Evolutionary conservation across 2,888 invertebrate genomes (phyloP).

Genomic region (Phania funesta): DNA sequence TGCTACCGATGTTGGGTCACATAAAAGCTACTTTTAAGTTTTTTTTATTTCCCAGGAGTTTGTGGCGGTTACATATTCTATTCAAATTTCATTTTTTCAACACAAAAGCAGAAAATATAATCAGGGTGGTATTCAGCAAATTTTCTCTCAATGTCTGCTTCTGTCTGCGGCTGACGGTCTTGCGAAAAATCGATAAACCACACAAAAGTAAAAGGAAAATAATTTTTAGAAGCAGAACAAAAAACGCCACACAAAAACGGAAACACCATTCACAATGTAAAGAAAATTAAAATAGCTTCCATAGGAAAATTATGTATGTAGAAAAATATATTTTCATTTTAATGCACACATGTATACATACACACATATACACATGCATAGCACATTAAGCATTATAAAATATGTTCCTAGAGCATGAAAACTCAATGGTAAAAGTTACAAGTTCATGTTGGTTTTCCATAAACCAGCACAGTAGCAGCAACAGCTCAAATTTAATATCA

Average conservation of each 20-base stretch:
- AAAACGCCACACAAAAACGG: slow-evolving; percentile 35
- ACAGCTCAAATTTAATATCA: slow-evolving; percentile 31
- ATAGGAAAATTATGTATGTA: slow-evolving; percentile 33
- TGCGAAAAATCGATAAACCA: slow-evolving; percentile 51
- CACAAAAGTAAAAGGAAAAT: slow-evolving; percentile 31
- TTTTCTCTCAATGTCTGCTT: slow-evolving; percentile 7
- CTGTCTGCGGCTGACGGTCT: background rate
- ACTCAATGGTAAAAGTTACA: slow-evolving; percentile 59
- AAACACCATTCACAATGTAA: slow-evolving; percentile 36
- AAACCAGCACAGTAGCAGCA: background rate
- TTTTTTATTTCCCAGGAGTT: background rate
- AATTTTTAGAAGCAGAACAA: slow-evolving; percentile 1
- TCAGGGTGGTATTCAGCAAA: background rate
- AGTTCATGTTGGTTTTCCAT: slow-evolving; percentile 54
- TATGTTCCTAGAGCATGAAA: slow-evolving; percentile 27
- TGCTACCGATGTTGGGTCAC: background rate
- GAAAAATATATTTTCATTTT: slow-evolving; percentile 21
- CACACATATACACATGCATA: background rate
- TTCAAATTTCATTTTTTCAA: slow-evolving; percentile 8
- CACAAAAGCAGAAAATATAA: background rate
- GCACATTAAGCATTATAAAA: slow-evolving; percentile 33
- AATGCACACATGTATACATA: background rate
- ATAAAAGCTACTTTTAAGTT: background rate
- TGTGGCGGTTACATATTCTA: slow-evolving; percentile 10
- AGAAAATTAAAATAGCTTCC: slow-evolving; percentile 24